Evolutionary conservation across 2,797 vertebrate species (phyloP).

Genomic region (Anableps anableps): DNA sequence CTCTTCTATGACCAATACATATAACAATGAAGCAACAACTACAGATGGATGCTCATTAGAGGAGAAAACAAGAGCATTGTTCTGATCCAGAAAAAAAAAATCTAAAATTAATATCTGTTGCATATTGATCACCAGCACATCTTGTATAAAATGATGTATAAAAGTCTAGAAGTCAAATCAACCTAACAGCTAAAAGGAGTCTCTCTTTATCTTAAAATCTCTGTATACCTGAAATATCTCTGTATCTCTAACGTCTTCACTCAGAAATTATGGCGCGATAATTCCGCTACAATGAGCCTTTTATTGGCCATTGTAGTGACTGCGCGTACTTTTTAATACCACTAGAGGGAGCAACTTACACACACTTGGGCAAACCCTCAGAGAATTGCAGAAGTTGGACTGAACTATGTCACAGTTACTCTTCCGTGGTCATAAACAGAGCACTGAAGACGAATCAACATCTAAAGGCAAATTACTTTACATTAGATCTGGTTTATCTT

Average conservation of each 20-base stretch:
- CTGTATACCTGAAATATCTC: too few species aligned
- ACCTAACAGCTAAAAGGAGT: background rate
- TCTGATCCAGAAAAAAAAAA: background rate
- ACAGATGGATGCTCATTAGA: background rate
- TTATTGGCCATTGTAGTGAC: background rate
- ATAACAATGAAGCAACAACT: too few species aligned
- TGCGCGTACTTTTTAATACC: conserved; percentile 15
- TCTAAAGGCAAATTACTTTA: background rate
- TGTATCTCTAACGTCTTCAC: too few species aligned
- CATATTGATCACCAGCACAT: background rate
- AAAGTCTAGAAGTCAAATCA: background rate
- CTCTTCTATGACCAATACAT: too few species aligned
- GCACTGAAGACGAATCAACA: background rate
- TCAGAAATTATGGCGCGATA: background rate
- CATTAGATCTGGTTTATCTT: background rate
- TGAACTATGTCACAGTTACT: background rate
- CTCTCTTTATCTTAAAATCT: background rate
- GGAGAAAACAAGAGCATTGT: background rate
- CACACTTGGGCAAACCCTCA: conserved; percentile 33
- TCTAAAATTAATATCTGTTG: background rate
- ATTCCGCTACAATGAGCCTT: background rate
- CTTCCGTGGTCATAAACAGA: background rate
- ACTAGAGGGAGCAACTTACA: conserved; percentile 67
- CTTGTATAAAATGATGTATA: background rate
- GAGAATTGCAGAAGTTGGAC: background rate